Conservation (phyloP, 2,113 vertebrate genomes). For the Gadus chalcogrammus region DNA sequence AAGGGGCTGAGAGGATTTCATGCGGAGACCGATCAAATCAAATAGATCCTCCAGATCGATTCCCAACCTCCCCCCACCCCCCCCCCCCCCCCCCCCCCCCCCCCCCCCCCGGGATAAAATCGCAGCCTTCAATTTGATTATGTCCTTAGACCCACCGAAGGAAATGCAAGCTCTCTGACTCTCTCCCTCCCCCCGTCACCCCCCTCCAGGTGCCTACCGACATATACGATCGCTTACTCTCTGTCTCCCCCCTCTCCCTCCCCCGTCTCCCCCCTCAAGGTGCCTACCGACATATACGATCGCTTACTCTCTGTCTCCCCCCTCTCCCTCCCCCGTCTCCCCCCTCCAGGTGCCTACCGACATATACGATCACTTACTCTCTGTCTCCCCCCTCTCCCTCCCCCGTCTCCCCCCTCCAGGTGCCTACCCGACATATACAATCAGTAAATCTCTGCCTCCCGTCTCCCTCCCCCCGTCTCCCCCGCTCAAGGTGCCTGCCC, state of each 20-base stretch:
- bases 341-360: conserved; percentile 86
- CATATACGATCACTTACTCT: not conserved
- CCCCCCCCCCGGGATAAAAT: no score
- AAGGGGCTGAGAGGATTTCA: not conserved
- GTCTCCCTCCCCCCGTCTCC: not conserved
- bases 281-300: conserved; percentile 79
- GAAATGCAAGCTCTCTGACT: no score
- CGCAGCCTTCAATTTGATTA: no score
- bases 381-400: not conserved
- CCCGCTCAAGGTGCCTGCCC: conserved; percentile 87
- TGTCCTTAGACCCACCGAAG: no score
- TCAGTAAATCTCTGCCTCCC: not conserved
- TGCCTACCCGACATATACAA: conserved; percentile 78
- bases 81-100: no score
- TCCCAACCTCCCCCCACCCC: no score
- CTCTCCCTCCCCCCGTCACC: no score
- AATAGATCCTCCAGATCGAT: no score
- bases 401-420: conserved; percentile 62
- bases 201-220: conserved; percentile 87
- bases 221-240: conserved; percentile 30
- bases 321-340: not conserved
- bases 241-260: not conserved
- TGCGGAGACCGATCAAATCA: no score
- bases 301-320: not conserved
- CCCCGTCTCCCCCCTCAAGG: conserved; percentile 62